Evolutionary conservation across 92 coral and sea anemone species (phyloP), one percentile per base, ranked within the genome.

Genomic region (Epizoanthus rinbou): DNA sequence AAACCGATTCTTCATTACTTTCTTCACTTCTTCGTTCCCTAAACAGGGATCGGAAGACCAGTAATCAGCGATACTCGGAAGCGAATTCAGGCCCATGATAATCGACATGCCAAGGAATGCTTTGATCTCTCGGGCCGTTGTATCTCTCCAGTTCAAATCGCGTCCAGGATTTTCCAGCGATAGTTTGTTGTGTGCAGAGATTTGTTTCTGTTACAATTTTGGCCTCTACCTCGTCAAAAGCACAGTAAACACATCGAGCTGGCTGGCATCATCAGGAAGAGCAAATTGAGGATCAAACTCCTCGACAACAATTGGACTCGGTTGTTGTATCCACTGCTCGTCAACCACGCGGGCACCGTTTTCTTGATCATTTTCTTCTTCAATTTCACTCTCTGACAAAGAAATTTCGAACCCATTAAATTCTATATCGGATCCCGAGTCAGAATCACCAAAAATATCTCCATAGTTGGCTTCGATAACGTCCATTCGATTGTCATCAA

Each of bases 171-270:
- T 57, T 57, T 57, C 25, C 25, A 33, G 66, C 31, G 39, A 57
- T 4, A 21, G 25, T 75, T 75, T 75, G 52, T 53, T 35, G 53
- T 0, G 80, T 54, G 3, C 57, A 57, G 19, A 19, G 52, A 11
- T 75, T 75, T 35, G 80, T 73, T 73, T 73, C 79, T 23, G 63
- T 7, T 53, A 74, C 80, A 75, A 56, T 75, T 57, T 57, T 75
- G 18, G 67, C 54, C 39, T 15, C 79, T 50, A 50, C 1, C 15
- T 74, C 50, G 13, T 74, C 80, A 56, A 23, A 54, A 74, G 65
- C 6, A 74, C 80, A 74, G 64, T 2, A 74, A 54, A 74, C 3
- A 74, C 65, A n/a, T 74, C 64, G 4, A 74, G 28, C 50, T 54
- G 25, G 80, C 80, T 74, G 45, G 80, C 79, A 74, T 74, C 22